phyloP scores from a whole-genome alignment of 2,113 vertebrate species.

The Corapipo altera region DNA sequence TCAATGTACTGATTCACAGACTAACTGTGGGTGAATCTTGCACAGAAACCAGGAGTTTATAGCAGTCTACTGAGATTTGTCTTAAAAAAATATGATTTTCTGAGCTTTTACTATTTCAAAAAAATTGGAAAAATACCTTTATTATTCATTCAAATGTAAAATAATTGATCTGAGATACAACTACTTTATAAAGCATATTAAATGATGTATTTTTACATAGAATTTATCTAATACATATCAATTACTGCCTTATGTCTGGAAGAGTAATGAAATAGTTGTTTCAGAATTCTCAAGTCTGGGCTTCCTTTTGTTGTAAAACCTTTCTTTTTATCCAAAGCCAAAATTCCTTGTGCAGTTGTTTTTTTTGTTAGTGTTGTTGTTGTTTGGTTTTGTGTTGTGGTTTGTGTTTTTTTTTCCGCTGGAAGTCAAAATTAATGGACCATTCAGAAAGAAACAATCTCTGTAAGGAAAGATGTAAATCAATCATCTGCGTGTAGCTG shows the following conservation, averaged over 20 bases:
- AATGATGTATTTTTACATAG: not conserved
- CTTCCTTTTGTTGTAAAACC: not conserved
- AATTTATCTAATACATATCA: not conserved
- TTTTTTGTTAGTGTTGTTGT: not conserved
- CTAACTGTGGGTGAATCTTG: not conserved
- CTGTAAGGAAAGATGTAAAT: not conserved
- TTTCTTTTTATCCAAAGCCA: not conserved
- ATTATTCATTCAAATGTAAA: not conserved
- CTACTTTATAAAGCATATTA: not conserved
- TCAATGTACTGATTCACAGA: not conserved
- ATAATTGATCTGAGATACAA: not conserved
- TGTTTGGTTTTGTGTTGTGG: not conserved
- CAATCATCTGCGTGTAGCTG: not conserved
- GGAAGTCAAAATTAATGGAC: not conserved
- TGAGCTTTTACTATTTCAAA: not conserved
- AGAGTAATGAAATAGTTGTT: not conserved
- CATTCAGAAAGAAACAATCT: not conserved
- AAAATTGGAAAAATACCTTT: not conserved
- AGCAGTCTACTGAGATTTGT: not conserved
- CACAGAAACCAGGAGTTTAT: not conserved
- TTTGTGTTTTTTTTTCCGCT: not conserved
- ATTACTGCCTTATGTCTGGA: not conserved
- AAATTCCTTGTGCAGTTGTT: not conserved
- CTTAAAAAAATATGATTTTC: not conserved
- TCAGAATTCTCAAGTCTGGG: not conserved